Evolutionary conservation across 2,113 vertebrate species (phyloP).

Genomic region (Lutjanus erythropterus): DNA sequence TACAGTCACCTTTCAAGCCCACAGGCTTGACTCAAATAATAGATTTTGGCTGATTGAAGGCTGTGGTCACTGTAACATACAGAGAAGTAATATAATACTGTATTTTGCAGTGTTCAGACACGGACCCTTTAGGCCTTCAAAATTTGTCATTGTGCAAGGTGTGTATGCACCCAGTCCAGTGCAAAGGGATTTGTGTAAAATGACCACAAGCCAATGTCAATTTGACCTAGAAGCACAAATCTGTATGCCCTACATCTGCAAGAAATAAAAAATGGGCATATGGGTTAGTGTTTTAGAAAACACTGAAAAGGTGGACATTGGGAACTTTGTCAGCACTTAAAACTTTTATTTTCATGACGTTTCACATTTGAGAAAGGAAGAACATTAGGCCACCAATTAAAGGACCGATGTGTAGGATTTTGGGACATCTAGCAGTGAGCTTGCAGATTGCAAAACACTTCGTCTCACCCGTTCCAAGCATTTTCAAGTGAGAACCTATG

Average conservation of each 20-base stretch:
- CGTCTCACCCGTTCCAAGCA: too few species aligned
- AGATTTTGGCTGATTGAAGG: not conserved
- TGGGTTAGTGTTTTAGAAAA: constrained; percentile 20
- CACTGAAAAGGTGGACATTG: not conserved
- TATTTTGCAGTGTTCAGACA: not conserved
- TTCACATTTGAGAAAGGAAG: not conserved
- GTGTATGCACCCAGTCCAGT: not conserved
- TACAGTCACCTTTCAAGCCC: not conserved
- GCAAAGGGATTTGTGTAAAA: not conserved
- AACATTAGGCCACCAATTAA: not conserved
- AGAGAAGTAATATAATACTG: not conserved
- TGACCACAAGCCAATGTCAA: not conserved
- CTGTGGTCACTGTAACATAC: not conserved
- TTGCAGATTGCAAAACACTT: too few species aligned
- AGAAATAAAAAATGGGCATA: constrained; percentile 1
- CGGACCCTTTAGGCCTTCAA: not conserved
- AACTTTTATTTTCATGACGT: not conserved
- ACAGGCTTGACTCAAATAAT: not conserved
- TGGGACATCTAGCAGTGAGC: too few species aligned
- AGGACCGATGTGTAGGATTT: too few species aligned
- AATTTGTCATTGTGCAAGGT: not conserved
- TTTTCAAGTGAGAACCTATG: too few species aligned
- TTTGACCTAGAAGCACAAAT: constrained; percentile 20
- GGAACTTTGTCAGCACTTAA: too few species aligned
- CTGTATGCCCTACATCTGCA: constrained; percentile 3